Evolutionary conservation across 2,797 vertebrate species (phyloP).

Genomic region (Microchirus variegatus): DNA sequence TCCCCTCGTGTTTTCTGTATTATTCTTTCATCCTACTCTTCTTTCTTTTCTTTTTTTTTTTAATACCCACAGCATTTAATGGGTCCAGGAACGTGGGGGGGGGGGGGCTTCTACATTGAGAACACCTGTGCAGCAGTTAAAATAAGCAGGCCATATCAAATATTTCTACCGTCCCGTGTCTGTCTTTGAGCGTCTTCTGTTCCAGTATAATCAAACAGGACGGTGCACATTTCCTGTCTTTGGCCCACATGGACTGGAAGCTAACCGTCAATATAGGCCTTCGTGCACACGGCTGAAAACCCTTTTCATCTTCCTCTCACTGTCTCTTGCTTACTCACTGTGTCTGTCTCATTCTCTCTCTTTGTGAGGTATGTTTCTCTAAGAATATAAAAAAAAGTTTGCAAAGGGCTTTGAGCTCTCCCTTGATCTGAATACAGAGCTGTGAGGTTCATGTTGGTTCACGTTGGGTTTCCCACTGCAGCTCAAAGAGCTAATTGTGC

Average conservation of each 20-base stretch:
- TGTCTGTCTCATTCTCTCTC: slow-evolving; percentile 18
- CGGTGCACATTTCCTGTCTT: slow-evolving; percentile 59
- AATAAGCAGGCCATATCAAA: slow-evolving; percentile 66
- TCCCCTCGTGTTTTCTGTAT: slow-evolving; percentile 44
- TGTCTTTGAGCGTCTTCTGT: slow-evolving; percentile 57
- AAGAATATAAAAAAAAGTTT: slow-evolving; percentile 52
- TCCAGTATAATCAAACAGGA: slow-evolving; percentile 73
- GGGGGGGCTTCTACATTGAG: slow-evolving; percentile 59
- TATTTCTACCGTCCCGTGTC: slow-evolving; percentile 47
- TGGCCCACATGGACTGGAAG: slow-evolving; percentile 43
- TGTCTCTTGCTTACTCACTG: slow-evolving; percentile 37
- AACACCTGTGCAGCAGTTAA: slow-evolving; percentile 76
- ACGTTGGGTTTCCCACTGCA: slow-evolving; percentile 51
- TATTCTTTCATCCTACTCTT: slow-evolving; percentile 54
- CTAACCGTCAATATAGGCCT: slow-evolving; percentile 40
- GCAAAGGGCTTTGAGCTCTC: slow-evolving; percentile 47
- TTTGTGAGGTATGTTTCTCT: slow-evolving; percentile 32
- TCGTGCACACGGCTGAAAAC: not conserved
- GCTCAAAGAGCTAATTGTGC: slow-evolving; percentile 69
- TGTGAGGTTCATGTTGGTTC: slow-evolving; percentile 66
- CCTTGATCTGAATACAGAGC: slow-evolving; percentile 70
- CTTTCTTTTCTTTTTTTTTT: slow-evolving; percentile 19
- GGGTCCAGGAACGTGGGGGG: slow-evolving; percentile 41
- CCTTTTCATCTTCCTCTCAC: slow-evolving; percentile 14
- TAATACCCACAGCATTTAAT: slow-evolving; percentile 42